These are phyloP conservation scores for Monodelphis domestica DNA, from an alignment of 2,797 vertebrate species.

Conservation along the genomic window DNA sequence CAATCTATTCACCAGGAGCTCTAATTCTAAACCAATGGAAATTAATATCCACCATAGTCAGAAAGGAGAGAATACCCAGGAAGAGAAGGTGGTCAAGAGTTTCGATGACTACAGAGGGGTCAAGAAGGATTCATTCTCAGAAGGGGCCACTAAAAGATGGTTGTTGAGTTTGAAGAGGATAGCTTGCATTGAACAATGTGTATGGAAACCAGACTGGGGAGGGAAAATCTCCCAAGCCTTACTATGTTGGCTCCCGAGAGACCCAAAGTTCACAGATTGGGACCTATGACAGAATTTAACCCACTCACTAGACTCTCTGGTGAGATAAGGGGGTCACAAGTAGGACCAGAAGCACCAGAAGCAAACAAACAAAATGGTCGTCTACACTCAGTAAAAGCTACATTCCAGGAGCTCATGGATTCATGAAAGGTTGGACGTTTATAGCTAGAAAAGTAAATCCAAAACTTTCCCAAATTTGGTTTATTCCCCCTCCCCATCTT, in stretches of 20 bases:
- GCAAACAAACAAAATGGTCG: too few species aligned
- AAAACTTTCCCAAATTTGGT: background rate
- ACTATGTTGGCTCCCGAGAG: background rate
- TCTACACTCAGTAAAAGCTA: background rate
- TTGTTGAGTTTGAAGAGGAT: background rate
- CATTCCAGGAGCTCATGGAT: background rate
- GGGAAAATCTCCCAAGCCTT: background rate
- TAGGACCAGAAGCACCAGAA: background rate
- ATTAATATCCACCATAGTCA: background rate
- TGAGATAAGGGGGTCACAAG: background rate
- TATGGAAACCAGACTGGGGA: background rate
- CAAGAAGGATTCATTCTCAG: background rate
- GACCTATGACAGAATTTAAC: background rate
- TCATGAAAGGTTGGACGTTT: background rate
- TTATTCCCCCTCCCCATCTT: background rate
- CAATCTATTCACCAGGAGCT: background rate
- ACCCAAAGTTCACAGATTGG: background rate
- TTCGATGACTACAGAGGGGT: too few species aligned
- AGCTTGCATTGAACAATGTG: background rate
- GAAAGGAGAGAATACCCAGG: background rate
- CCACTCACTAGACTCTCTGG: background rate
- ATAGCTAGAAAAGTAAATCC: background rate
- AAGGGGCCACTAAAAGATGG: background rate
- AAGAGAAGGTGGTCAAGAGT: background rate
- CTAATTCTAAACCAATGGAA: background rate